phyloP scores from a whole-genome alignment of 1,140 invertebrate genomes.

The Macrocentrus cingulum region DNA sequence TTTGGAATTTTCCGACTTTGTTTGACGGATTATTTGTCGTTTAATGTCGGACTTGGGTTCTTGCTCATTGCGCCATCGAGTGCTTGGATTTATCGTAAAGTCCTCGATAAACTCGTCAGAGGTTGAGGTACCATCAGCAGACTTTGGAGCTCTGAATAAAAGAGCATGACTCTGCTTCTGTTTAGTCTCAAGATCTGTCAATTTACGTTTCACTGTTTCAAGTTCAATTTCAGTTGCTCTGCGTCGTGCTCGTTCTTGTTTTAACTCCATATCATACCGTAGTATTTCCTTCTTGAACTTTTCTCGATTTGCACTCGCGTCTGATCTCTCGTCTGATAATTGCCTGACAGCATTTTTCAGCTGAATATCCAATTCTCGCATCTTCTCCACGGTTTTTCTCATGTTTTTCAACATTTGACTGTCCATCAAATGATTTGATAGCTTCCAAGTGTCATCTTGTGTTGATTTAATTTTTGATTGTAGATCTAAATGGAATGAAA shows the following conservation, averaged over 20 bases:
- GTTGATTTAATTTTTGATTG: constrained; percentile 38
- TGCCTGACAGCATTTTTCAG: constrained; percentile 27
- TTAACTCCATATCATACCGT: constrained; percentile 29
- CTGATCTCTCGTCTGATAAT: constrained; percentile 27
- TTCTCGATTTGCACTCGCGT: constrained; percentile 33
- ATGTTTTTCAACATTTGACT: neutral
- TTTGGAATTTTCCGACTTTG: constrained; percentile 46
- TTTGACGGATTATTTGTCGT: constrained; percentile 39
- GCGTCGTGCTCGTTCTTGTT: constrained; percentile 42
- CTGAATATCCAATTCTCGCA: constrained; percentile 13
- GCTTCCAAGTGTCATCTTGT: constrained; percentile 6
- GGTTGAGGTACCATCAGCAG: constrained; percentile 45
- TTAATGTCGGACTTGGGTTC: constrained; percentile 30
- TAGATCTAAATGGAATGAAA: constrained; percentile 43
- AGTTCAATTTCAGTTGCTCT: constrained; percentile 45
- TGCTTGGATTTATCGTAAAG: constrained; percentile 22
- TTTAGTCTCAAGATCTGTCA: constrained; percentile 44
- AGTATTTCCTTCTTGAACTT: constrained; percentile 32
- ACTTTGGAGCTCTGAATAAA: constrained; percentile 46
- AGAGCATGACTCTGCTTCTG: constrained; percentile 42
- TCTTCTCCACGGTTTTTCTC: neutral
- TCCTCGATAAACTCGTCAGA: constrained; percentile 42
- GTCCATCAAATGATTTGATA: neutral
- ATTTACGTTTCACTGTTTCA: constrained; percentile 32
- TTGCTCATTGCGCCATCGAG: neutral